Conservation (phyloP, 92 coral and sea anemone species). For the Anthopleura xanthogrammica region DNA sequence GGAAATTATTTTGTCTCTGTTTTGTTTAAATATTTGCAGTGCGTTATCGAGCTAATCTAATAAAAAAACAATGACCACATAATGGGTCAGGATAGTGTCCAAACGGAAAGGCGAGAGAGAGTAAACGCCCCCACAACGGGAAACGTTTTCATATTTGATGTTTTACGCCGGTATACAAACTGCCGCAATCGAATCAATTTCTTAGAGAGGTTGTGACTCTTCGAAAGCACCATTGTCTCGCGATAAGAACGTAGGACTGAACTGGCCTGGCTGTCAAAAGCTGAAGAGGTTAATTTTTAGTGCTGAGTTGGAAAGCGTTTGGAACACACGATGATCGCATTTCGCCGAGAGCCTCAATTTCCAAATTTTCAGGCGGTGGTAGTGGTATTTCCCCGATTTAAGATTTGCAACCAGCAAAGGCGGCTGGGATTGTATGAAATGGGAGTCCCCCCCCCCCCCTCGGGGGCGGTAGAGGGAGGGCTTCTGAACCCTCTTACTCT, state of each 20-base stretch:
- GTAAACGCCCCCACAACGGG: constrained; percentile 52
- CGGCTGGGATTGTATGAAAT: too few relatives aligned
- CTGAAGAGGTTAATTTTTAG: too few relatives aligned
- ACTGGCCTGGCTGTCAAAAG: too few relatives aligned
- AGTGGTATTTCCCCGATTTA: too few relatives aligned
- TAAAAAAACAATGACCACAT: constrained; percentile 63
- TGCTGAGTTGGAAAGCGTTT: too few relatives aligned
- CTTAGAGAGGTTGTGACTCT: neutral
- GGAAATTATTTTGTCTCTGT: constrained; percentile 12
- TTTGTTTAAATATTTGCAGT: constrained; percentile 69
- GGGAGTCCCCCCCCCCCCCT: too few relatives aligned
- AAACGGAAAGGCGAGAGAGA: constrained; percentile 31
- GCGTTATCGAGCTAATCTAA: constrained; percentile 62
- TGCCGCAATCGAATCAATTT: neutral
- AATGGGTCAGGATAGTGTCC: constrained; percentile 5
- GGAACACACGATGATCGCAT: too few relatives aligned
- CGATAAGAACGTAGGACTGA: too few relatives aligned
- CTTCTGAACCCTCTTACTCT: too few relatives aligned
- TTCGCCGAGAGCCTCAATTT: too few relatives aligned
- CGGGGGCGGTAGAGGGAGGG: too few relatives aligned
- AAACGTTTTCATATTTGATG: constrained; percentile 37
- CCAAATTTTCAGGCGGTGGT: too few relatives aligned
- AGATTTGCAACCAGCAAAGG: neutral
- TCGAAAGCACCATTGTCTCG: neutral
- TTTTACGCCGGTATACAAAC: constrained; percentile 16